Evolutionary conservation across 2,113 vertebrate genomes (phyloP), one percentile per base, ranked within the genome.

Genomic region (Muntiacus muntjak): DNA sequence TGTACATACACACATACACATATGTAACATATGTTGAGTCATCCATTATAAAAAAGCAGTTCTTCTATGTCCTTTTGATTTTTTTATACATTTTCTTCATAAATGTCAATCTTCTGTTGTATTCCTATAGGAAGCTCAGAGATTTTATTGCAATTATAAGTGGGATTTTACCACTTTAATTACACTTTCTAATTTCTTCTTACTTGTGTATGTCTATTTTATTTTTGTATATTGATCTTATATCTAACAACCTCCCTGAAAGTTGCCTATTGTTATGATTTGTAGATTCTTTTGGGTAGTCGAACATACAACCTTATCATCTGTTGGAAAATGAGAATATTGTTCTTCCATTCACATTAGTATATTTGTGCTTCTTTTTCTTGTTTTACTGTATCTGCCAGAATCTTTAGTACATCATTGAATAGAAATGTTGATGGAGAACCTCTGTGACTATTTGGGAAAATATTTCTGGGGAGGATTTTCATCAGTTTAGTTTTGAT

Each of bases 151-250:
- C 21, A 89, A 23, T 52, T 95, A 21, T 94, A 89, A 98, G 74
- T 92, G 40, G 16, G 2, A 79, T 25, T 28, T 94, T 95, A 87
- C 52, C 5, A 82, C 36, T 90, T 84, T 86, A 74, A 81, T 87
- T 87, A 45, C 33, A 14, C 2, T 25, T 93, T 87, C 11, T 81
- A 83, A 55, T 76, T 95, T 87, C 60, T 93, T 87, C 16, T 71
- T 95, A 7, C 45, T 93, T 2, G 3, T 36, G 14, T 58, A 21
- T 78, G 54, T 7, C 1, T 82, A 26, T 93, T 9, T 28, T 47
- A 21, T 88, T 91, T 97, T 98, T 91, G 83, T 97, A 43, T 93
- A 96, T 64, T 89, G 55, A 33, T 93, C 89, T 96, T 96, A 14
- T 97, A 89, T 97, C 87, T 33, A 83, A 93, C 50, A 94, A 91